These are phyloP conservation scores for Anolis apletophallus DNA, from an alignment of 2,797 vertebrate species.

Conservation along the genomic window DNA sequence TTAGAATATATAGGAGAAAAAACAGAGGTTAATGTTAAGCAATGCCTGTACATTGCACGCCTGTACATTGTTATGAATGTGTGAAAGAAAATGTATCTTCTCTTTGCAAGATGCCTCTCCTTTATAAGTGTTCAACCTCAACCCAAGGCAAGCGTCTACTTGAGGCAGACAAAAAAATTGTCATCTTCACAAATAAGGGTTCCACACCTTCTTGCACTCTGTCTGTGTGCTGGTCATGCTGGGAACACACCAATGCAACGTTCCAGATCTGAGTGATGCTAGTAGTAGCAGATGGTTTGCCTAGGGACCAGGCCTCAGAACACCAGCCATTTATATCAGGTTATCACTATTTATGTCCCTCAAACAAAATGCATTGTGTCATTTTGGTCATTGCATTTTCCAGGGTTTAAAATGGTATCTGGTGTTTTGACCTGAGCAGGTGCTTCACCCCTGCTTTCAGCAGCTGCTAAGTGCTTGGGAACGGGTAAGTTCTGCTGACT, in stretches of 20 bases:
- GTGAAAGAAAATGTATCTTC: background rate
- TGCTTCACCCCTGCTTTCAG: no score
- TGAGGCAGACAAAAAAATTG: background rate
- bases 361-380: background rate
- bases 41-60: no score
- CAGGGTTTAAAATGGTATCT: background rate
- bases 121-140: background rate
- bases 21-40: constrained; percentile 30
- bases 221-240: background rate
- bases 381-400: background rate
- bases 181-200: background rate
- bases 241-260: background rate
- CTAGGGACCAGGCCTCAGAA: background rate
- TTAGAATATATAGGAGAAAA: constrained; percentile 38
- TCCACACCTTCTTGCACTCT: no score
- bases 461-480: no score
- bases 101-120: background rate
- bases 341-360: background rate
- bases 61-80: background rate
- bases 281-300: background rate
- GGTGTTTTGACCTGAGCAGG: background rate
- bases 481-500: background rate
- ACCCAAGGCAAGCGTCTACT: background rate
- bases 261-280: background rate
- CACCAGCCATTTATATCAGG: background rate